phyloP scores from a whole-genome alignment of 2,797 vertebrate genomes.

The Tangara arthus region DNA sequence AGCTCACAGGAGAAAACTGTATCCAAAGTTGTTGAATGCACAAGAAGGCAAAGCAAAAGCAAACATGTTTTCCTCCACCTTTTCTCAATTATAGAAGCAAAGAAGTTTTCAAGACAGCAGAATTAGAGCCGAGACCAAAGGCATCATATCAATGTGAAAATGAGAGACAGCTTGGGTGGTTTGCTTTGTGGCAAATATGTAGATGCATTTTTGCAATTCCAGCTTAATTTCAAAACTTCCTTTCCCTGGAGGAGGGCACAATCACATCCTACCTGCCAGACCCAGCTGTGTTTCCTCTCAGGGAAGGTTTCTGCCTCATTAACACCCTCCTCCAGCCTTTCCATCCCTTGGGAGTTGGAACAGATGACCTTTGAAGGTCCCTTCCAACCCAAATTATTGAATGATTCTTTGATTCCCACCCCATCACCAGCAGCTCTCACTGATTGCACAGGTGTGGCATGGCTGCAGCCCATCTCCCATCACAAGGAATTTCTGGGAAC shows the following conservation, averaged over 20 bases:
- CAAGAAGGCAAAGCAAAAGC: background rate
- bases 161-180: background rate
- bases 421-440: background rate
- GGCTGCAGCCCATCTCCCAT: background rate
- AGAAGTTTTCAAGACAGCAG: background rate
- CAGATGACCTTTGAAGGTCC: background rate
- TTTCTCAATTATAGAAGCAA: background rate
- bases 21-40: background rate
- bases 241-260: background rate
- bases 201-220: slow-evolving; percentile 8
- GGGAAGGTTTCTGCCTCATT: background rate
- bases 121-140: background rate
- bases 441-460: background rate
- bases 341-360: background rate
- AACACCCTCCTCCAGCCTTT: background rate
- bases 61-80: background rate
- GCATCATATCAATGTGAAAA: background rate
- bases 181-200: background rate
- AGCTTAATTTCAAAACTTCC: background rate
- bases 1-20: background rate
- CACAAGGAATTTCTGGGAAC: accelerated
- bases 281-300: background rate
- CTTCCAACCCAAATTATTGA: background rate
- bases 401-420: background rate
- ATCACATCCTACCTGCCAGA: background rate